Evolutionary conservation across 2,113 vertebrate species (phyloP).

Genomic region (Pseudopipra pipra): DNA sequence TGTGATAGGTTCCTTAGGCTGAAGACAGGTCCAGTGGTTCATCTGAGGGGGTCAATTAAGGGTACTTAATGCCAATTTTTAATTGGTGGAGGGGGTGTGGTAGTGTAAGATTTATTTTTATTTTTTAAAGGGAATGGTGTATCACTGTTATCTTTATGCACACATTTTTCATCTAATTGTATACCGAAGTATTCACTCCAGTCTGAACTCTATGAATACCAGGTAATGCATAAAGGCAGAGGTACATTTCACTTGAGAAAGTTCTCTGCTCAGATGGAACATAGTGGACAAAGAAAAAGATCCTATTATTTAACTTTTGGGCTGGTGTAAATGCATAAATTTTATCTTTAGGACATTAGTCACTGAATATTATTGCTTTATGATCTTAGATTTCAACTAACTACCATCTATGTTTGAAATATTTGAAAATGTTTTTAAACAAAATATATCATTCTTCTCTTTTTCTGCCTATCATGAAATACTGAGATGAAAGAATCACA

Average conservation of each 20-base stretch:
- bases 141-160: background rate
- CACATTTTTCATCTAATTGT: background rate
- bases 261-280: background rate
- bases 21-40: background rate
- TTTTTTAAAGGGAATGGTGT: background rate
- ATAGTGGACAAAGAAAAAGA: background rate
- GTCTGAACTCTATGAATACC: background rate
- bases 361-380: background rate
- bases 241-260: background rate
- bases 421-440: background rate
- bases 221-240: background rate
- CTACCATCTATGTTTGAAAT: background rate
- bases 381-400: background rate
- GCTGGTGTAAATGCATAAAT: background rate
- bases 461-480: background rate
- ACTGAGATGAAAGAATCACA: background rate
- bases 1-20: background rate
- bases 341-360: background rate
- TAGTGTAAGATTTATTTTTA: background rate
- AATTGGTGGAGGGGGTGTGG: accelerated
- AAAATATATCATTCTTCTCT: background rate
- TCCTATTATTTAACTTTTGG: background rate
- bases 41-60: background rate
- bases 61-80: background rate
- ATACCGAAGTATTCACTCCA: background rate